Conservation (phyloP, 1,140 invertebrate species). For the Orchesella cincta region DNA sequence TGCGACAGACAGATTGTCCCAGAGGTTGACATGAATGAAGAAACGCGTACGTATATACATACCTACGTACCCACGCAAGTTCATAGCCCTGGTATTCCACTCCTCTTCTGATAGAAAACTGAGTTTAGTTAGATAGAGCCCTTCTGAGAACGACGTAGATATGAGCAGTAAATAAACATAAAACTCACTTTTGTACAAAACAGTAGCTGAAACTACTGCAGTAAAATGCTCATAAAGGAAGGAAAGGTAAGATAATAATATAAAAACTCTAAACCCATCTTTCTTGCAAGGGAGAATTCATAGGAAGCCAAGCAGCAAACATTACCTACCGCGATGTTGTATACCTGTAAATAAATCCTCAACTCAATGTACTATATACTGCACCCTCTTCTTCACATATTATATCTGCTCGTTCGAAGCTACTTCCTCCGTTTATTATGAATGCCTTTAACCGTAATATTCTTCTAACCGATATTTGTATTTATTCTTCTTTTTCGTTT, state of each 20-base stretch:
- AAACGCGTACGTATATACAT: too few relatives aligned
- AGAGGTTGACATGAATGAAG: slow-evolving; percentile 26
- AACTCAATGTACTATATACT: too few relatives aligned
- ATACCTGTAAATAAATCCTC: too few relatives aligned
- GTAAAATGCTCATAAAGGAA: background rate
- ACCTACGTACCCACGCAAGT: too few relatives aligned
- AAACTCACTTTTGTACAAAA: slow-evolving; percentile 4
- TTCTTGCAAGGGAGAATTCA: background rate
- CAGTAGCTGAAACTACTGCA: background rate
- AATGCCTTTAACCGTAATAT: background rate
- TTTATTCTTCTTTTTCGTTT: background rate
- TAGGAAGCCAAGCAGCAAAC: slow-evolving; percentile 27
- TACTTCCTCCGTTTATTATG: background rate
- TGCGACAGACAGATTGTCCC: slow-evolving; percentile 23
- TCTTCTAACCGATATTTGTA: background rate
- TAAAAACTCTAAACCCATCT: background rate
- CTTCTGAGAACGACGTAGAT: background rate
- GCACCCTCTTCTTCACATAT: too few relatives aligned
- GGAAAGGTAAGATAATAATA: background rate
- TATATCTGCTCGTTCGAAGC: too few relatives aligned
- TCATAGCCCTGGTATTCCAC: background rate
- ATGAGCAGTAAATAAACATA: slow-evolving; percentile 9
- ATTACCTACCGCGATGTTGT: slow-evolving; percentile 25
- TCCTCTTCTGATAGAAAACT: background rate
- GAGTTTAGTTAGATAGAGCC: background rate